Base-by-base conservation (phyloP, 2,888 invertebrate species). In the Pediacus dermestoides region DNA sequence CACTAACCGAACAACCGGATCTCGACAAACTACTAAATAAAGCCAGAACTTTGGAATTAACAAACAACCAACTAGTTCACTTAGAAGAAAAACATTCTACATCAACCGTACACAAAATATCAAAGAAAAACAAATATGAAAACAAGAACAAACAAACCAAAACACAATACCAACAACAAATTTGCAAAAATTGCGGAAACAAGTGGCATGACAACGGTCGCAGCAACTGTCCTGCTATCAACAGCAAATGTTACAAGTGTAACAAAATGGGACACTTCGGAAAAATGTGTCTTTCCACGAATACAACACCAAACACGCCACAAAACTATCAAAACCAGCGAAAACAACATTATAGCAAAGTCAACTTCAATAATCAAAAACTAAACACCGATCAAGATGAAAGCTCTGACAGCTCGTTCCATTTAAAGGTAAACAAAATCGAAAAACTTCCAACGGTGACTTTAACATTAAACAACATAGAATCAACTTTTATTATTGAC, bases 181-280 rank as follows among this genome's bases (percentile, higher is more conserved):
- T 6, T 4, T 43, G 42, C 21, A 40, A 27, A 32, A 46, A 46
- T 10, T 46, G 37, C 31, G 42, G 42, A 11, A 30, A 33, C 11
- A 6, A 32, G n/a, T 46, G 42, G 42, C 40, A 46, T 25, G 28
- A 21, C 9, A 22, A 39, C 7, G 42, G 46, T 6, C 31, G 34
- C 11, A 11, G 37, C n/a, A 22, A 34, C 15, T 46, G 46, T 27
- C 46, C 46, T 16, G 42, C 42, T n/a, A 14, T 10, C 3, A 39
- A 39, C 11, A 16, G 31, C 10, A 25, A 27, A n/a, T 38, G 41
- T 22, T 16, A 36, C 12, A 22, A 34, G 12, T 42, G 42, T 18
- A 14, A 23, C 2, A 42, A 43, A 14, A 16, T 4, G 11, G 42
- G 42, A 8, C 42, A 43, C 30, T 43, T 32, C 30, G 33, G 35